A percentile compares a stretch with the other conserved stretches of the same genome.
Conservation (phyloP, 2,797 vertebrate genomes). For the Nyctibius grandis region DNA sequence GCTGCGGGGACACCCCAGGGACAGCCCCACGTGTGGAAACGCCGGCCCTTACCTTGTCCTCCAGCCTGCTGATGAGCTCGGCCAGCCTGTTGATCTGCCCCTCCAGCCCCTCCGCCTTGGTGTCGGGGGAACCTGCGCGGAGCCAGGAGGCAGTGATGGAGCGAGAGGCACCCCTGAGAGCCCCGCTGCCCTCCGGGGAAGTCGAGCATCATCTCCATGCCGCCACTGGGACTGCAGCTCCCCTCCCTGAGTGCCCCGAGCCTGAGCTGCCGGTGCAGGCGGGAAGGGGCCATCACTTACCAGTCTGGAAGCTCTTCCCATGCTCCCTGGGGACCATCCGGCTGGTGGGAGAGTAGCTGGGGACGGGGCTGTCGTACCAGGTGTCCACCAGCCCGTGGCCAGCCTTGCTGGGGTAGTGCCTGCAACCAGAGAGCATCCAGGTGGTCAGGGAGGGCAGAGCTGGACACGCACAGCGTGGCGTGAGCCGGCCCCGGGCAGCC, state of each 20-base stretch:
- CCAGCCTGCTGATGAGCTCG: conserved; percentile 90
- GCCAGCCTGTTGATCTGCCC: conserved; percentile 92
- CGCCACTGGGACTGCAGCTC: rapidly evolving
- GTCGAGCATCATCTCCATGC: rapidly evolving
- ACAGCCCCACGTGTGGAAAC: rapidly evolving
- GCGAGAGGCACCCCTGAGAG: not conserved
- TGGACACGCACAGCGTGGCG: rapidly evolving
- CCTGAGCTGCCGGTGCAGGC: rapidly evolving
- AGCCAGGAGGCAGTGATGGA: not conserved
- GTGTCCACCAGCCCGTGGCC: conserved; percentile 73
- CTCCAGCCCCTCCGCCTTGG: conserved; percentile 90
- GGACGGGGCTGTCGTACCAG: conserved; percentile 77
- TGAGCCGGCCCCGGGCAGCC: not conserved
- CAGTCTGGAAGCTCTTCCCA: conserved; percentile 80
- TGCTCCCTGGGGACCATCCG: conserved; percentile 80
- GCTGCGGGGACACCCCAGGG: not conserved
- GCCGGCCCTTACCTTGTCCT: conserved; percentile 85
- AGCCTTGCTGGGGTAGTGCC: conserved; percentile 81
- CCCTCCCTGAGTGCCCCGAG: not conserved
- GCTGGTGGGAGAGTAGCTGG: conserved; percentile 81
- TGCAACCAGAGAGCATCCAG: conserved; percentile 26
- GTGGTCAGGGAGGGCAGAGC: not conserved
- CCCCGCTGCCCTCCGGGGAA: rapidly evolving
- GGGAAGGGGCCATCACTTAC: conserved; percentile 61
- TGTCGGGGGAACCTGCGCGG: conserved; percentile 75